These are phyloP conservation scores for Cebus imitator DNA, from an alignment of 2,113 vertebrate species.

Conservation along the genomic window DNA sequence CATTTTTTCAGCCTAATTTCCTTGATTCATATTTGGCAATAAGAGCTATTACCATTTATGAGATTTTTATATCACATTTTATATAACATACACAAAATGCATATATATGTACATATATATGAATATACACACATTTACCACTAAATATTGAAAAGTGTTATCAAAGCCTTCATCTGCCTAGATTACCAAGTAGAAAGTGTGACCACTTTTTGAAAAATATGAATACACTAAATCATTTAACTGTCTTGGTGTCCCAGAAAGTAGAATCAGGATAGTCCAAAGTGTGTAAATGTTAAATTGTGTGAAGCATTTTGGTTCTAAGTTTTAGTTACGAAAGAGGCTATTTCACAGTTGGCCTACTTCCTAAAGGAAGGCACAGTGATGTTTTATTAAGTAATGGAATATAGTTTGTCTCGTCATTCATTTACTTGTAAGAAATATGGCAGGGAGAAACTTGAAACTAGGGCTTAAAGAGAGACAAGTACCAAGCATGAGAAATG, in stretches of 20 bases:
- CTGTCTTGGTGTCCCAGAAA: neutral
- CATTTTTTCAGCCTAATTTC: neutral
- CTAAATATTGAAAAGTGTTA: neutral
- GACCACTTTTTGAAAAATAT: neutral
- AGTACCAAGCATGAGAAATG: neutral
- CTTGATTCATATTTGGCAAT: neutral
- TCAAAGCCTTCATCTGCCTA: neutral
- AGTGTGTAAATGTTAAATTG: neutral
- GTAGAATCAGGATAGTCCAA: neutral
- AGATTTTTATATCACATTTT: neutral
- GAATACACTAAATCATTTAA: neutral
- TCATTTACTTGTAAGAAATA: neutral
- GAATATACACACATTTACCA: neutral
- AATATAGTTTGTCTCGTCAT: neutral
- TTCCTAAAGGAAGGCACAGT: neutral
- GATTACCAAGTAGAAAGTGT: neutral
- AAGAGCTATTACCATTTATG: neutral
- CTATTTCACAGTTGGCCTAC: neutral
- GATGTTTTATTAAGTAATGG: neutral
- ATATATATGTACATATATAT: neutral
- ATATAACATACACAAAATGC: neutral
- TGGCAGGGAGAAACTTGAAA: neutral
- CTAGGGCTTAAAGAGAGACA: neutral
- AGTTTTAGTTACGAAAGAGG: neutral
- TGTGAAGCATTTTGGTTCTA: neutral